Conservation (phyloP, 2,888 invertebrate species). For the Hermodice carunculata region DNA sequence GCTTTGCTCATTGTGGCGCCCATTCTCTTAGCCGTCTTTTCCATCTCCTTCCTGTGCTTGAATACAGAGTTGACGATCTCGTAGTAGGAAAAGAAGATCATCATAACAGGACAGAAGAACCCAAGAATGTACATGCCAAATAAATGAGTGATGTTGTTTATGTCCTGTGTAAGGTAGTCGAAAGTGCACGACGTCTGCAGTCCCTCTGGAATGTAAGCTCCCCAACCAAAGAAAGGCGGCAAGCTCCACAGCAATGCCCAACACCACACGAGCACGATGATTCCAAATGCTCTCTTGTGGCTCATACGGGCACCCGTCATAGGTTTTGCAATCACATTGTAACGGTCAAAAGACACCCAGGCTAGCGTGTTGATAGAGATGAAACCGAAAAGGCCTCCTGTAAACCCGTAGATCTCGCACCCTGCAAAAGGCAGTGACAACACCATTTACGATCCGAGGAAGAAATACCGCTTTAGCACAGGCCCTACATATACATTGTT, state of each 20-base stretch:
- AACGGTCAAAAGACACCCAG: conserved; percentile 90
- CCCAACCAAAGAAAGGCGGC: conserved; percentile 75
- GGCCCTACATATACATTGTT: no score
- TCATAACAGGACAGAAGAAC: conserved; percentile 81
- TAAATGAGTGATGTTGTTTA: conserved; percentile 76
- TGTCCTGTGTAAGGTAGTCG: conserved; percentile 80
- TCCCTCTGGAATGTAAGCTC: conserved; percentile 88
- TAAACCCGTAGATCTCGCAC: conserved; percentile 89
- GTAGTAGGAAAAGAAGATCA: conserved; percentile 89
- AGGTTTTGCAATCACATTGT: conserved; percentile 94
- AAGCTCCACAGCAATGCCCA: conserved; percentile 72
- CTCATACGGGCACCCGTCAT: conserved; percentile 84
- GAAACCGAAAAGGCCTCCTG: conserved; percentile 90
- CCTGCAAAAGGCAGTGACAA: conserved; percentile 46
- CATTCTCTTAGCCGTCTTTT: conserved; percentile 68
- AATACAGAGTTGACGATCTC: conserved; percentile 82
- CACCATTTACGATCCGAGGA: not conserved
- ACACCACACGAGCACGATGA: conserved; percentile 84
- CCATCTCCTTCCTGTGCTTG: conserved; percentile 70
- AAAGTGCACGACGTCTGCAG: conserved; percentile 95
- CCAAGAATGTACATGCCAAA: conserved; percentile 82
- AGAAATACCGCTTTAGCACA: not conserved
- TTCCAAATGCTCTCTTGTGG: conserved; percentile 78
- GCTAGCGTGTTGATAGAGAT: conserved; percentile 94
- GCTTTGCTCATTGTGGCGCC: conserved; percentile 51